Base-by-base conservation (phyloP, 1,140 invertebrate species). In the Phortica variegata region DNA sequence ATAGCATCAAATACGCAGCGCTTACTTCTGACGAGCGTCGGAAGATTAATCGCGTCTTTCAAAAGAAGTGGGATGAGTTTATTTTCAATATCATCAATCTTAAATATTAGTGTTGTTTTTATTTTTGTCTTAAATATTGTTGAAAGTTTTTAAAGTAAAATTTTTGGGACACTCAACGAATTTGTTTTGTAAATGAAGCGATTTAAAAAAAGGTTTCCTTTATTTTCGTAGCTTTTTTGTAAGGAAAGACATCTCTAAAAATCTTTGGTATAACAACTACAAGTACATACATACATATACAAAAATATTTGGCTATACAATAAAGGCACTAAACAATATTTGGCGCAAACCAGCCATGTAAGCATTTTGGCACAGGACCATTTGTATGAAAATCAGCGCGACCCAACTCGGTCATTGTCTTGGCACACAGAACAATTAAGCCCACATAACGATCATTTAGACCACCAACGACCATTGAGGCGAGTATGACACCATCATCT, bases 301-400 rank as follows among this genome's bases (percentile, higher is more conserved):
- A 26, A 6, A 26, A 26, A 26, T 26, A 26, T 26, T 26, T n/a
- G n/a, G n/a, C n/a, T n/a, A n/a, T n/a, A n/a, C n/a, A n/a, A n/a
- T n/a, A n/a, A n/a, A n/a, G n/a, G n/a, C 2, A 26, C 32, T 52
- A 71, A 38, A 56, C 33, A 7, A 53, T 45, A 23, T 65, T 47
- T 3, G 79, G 76, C 21, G 81, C 75, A 75, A 87, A 91, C 88
- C 88, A 90, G 10, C 89, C 88, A 60, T 91, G 88, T 5, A 91
- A 73, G 73, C 88, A 90, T 73, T 90, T 90, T 26, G 89, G 87
- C 29, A 86, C 85, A 3, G 86, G 84, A 40, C 85, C 82, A 16
- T 83, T 82, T 4, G 88, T 87, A 0, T 75, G 65, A 58, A 90
- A 91, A 19, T 77, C 82, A 16, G 81, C 82, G 52, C 88, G 78